Percentiles rank a stretch among this genome's conserved stretches.
Conservation (phyloP, 2,113 vertebrate species). For the Notarius quadriscutis region DNA sequence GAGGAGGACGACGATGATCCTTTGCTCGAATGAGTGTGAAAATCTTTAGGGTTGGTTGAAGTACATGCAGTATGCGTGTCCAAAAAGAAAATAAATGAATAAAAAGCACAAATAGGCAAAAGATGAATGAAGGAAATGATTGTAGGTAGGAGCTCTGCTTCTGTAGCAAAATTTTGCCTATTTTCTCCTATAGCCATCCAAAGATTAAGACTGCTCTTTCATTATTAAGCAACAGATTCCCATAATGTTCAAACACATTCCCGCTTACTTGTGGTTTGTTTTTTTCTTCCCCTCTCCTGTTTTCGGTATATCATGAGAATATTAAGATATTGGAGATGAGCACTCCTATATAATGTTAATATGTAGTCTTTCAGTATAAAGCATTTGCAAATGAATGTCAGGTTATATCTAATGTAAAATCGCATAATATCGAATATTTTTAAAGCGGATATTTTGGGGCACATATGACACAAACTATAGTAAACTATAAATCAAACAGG, state of each 20-base stretch:
- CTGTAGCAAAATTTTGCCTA: not conserved
- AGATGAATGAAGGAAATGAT: not conserved
- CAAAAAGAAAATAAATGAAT: not conserved
- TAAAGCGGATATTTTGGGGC: not conserved
- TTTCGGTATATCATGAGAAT: not conserved
- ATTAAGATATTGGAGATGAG: slow-evolving; percentile 1
- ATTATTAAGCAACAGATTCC: not conserved
- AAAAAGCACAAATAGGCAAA: not conserved
- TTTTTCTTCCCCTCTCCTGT: not conserved
- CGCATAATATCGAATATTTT: not conserved
- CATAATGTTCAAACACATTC: not conserved
- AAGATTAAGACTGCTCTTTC: not conserved
- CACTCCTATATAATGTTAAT: not conserved
- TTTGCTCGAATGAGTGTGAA: slow-evolving; percentile 72
- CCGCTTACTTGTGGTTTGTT: not conserved
- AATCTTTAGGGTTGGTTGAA: not conserved
- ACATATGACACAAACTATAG: not conserved
- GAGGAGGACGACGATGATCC: slow-evolving; percentile 81
- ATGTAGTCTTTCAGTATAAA: not conserved
- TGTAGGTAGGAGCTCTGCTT: not conserved
- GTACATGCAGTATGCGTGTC: not conserved
- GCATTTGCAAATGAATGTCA: not conserved
- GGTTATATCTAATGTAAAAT: not conserved
- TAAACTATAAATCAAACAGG: not conserved
- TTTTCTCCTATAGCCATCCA: too few species aligned